A percentile compares a stretch with the other conserved stretches of the same genome.
phyloP scores from a whole-genome alignment of 2,113 vertebrate genomes.

The Caretta caretta region DNA sequence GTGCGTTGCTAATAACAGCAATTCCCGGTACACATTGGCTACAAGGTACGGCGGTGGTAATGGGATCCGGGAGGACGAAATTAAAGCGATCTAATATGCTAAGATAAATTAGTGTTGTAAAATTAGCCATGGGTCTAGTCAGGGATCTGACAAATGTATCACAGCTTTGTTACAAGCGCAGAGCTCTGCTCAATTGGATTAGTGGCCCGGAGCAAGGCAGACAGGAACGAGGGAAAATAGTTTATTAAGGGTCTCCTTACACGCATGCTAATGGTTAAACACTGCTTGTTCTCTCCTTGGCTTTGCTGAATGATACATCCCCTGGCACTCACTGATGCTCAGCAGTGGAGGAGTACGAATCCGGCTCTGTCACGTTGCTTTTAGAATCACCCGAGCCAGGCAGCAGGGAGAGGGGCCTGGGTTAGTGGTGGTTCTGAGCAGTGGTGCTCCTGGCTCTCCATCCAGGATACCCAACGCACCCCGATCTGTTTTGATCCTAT shows the following conservation, averaged over 20 bases:
- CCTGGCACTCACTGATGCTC: accelerated
- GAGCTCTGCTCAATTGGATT: constrained; percentile 61
- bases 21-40: constrained; percentile 69
- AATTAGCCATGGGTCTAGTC: constrained; percentile 75
- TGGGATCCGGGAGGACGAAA: constrained; percentile 68
- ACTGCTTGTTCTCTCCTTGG: constrained; percentile 13
- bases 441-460: not conserved
- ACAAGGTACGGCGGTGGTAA: constrained; percentile 71
- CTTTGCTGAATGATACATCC: not conserved
- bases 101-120: constrained; percentile 75
- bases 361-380: not conserved
- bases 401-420: not conserved
- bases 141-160: constrained; percentile 72
- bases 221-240: constrained; percentile 30
- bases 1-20: constrained; percentile 65
- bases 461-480: not conserved
- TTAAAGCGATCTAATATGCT: constrained; percentile 69
- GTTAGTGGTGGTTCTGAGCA: not conserved
- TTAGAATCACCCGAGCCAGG: not conserved
- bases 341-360: not conserved
- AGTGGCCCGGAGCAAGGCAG: constrained; percentile 68
- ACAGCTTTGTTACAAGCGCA: constrained; percentile 35
- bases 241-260: constrained; percentile 28
- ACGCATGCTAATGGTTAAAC: constrained; percentile 27
- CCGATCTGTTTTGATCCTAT: no score